Evolutionary conservation across 2,888 invertebrate genomes (phyloP).

Genomic region (Willowsia nigromaculata): DNA sequence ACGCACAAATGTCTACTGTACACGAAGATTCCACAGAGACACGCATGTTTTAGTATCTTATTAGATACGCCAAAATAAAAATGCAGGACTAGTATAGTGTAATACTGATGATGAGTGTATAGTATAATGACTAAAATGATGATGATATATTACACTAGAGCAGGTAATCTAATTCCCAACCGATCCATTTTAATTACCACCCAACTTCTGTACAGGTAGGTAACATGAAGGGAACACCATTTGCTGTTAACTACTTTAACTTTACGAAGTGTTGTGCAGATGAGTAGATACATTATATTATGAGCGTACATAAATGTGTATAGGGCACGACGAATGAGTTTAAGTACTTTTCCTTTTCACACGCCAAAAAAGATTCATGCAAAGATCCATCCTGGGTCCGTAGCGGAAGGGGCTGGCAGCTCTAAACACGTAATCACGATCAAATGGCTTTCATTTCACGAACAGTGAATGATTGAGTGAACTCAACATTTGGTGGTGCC

Average conservation of each 20-base stretch:
- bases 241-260: background rate
- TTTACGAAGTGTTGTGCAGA: background rate
- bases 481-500: background rate
- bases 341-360: constrained; percentile 62
- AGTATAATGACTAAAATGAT: constrained; percentile 34
- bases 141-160: constrained; percentile 41
- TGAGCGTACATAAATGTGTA: constrained; percentile 10
- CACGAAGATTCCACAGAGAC: background rate
- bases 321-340: constrained; percentile 52
- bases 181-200: constrained; percentile 68
- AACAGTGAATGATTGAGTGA: constrained; percentile 59
- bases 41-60: background rate
- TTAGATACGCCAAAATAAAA: background rate
- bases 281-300: background rate
- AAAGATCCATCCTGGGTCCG: constrained; percentile 68
- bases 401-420: constrained; percentile 71
- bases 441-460: constrained; percentile 50
- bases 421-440: constrained; percentile 71
- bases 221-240: background rate
- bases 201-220: constrained; percentile 22
- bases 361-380: constrained; percentile 68
- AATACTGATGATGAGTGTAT: background rate
- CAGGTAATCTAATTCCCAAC: constrained; percentile 65
- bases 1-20: background rate
- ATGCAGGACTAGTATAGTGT: background rate